These are phyloP conservation scores for Nasonia oneida DNA, from an alignment of 2,888 invertebrate genomes.

Conservation along the genomic window DNA sequence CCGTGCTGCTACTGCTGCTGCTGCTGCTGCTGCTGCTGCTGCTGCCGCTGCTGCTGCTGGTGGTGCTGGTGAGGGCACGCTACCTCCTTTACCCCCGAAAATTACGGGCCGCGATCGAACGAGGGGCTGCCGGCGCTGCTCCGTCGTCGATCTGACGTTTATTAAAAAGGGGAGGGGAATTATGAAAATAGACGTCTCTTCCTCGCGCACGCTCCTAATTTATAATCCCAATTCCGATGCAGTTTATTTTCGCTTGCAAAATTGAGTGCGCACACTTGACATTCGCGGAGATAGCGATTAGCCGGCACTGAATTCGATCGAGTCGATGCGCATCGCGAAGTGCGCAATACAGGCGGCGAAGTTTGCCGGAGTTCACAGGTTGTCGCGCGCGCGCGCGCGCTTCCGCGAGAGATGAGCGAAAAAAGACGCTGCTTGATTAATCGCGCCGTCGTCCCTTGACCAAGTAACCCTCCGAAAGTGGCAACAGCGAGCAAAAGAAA, in stretches of 20 bases:
- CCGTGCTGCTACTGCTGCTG: neutral
- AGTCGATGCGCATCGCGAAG: neutral
- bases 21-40: neutral
- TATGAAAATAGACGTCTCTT: neutral
- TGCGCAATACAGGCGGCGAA: no score
- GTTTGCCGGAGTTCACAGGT: neutral
- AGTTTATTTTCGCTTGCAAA: slow-evolving; percentile 21
- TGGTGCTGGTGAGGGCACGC: neutral
- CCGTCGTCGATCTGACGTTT: slow-evolving; percentile 42
- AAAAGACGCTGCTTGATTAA: neutral
- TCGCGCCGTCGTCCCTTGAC: neutral
- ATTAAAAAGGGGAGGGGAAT: slow-evolving; percentile 34
- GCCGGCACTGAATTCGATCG: neutral
- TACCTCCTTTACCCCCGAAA: neutral
- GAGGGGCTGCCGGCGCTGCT: neutral
- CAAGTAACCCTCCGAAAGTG: neutral
- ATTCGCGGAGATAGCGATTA: slow-evolving; percentile 33
- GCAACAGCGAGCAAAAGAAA: neutral
- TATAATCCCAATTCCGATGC: neutral
- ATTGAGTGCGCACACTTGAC: slow-evolving; percentile 43
- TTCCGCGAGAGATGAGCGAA: neutral
- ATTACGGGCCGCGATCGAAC: neutral
- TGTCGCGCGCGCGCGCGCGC: neutral
- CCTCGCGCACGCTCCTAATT: neutral
- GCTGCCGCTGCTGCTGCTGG: no score